phyloP scores from a whole-genome alignment of 2,113 vertebrate genomes.

The Seriola rivoliana region DNA sequence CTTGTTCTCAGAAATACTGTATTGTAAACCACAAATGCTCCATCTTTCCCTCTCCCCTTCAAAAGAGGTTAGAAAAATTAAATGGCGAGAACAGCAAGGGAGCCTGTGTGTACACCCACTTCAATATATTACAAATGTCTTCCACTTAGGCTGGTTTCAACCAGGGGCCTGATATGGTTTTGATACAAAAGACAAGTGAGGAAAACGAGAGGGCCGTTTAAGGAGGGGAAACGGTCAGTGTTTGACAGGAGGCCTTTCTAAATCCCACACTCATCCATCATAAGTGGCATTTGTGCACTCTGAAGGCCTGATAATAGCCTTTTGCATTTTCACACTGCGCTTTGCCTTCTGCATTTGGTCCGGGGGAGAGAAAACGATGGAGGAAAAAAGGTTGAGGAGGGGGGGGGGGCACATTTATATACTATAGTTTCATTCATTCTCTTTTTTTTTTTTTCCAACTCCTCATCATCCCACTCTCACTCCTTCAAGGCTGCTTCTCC shows the following conservation, averaged over 20 bases:
- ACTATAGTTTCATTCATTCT: slow-evolving; percentile 56
- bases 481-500: slow-evolving; percentile 75
- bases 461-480: slow-evolving; percentile 67
- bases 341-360: slow-evolving; percentile 75
- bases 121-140: slow-evolving; percentile 86
- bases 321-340: slow-evolving; percentile 78
- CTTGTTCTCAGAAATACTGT: slow-evolving; percentile 35
- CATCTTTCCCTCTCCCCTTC: slow-evolving; percentile 32
- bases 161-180: slow-evolving; percentile 74
- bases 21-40: slow-evolving; percentile 32
- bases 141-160: slow-evolving; percentile 82
- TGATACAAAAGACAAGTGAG: slow-evolving; percentile 83
- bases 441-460: slow-evolving; percentile 36
- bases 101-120: slow-evolving; percentile 70
- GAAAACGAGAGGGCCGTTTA: slow-evolving; percentile 79
- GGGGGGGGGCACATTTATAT: slow-evolving; percentile 45
- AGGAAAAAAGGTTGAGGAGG: slow-evolving; percentile 52
- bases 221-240: slow-evolving; percentile 60
- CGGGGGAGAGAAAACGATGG: slow-evolving; percentile 41
- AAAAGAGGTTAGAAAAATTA: slow-evolving; percentile 83
- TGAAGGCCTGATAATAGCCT: slow-evolving; percentile 81
- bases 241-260: slow-evolving; percentile 80
- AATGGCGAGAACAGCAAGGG: slow-evolving; percentile 86
- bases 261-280: slow-evolving; percentile 84
- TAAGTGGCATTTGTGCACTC: slow-evolving; percentile 75